phyloP scores from a whole-genome alignment of 2,113 vertebrate species.

The Vicugna pacos region DNA sequence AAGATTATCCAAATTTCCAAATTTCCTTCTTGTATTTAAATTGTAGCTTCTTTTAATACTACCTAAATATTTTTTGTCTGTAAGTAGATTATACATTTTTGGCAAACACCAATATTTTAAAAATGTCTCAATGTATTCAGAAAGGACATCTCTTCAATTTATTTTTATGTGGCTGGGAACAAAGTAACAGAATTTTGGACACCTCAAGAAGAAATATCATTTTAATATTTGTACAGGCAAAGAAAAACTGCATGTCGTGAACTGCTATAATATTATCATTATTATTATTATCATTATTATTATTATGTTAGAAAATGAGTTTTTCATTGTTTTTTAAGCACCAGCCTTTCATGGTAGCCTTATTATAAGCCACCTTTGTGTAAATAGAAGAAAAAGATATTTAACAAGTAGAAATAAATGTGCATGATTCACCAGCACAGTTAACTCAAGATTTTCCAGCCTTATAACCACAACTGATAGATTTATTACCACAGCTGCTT shows the following conservation, averaged over 20 bases:
- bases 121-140: conserved; percentile 52
- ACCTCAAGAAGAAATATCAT: conserved; percentile 67
- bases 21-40: conserved; percentile 37
- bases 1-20: conserved; percentile 47
- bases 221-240: conserved; percentile 68
- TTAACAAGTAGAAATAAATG: conserved; percentile 72
- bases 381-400: conserved; percentile 73
- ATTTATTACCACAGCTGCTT: conserved; percentile 78
- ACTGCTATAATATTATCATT: conserved; percentile 51
- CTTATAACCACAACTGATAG: conserved; percentile 75
- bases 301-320: conserved; percentile 59
- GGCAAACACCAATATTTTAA: conserved; percentile 47
- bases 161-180: conserved; percentile 58
- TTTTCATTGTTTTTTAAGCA: conserved; percentile 55
- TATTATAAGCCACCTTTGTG: conserved; percentile 64
- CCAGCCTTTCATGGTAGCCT: conserved; percentile 56
- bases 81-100: conserved; percentile 39
- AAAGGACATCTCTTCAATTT: conserved; percentile 54
- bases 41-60: conserved; percentile 52
- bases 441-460: conserved; percentile 76
- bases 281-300: conserved; percentile 5
- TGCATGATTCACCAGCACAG: conserved; percentile 69
- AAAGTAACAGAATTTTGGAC: conserved; percentile 63
- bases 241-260: conserved; percentile 61
- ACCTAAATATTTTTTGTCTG: conserved; percentile 50